Base-by-base conservation (phyloP, 2,888 invertebrate species). In the Geotrupes spiniger region DNA sequence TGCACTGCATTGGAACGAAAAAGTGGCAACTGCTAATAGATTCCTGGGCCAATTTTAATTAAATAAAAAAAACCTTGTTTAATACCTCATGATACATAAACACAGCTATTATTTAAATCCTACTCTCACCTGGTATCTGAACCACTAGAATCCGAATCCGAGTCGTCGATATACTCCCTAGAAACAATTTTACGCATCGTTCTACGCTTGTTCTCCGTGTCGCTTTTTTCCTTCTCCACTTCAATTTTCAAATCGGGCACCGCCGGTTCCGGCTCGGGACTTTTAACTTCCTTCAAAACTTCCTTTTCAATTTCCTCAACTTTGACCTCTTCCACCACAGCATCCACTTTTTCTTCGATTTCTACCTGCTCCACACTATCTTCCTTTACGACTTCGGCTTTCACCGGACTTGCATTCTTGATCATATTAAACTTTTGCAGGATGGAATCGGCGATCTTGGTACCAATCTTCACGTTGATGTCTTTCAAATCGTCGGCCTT, bases 81-180 rank as follows among this genome's bases (percentile, higher is more conserved):
- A 21, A 21, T n/a, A n/a, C n/a, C n/a, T n/a, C n/a, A 21, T 21
- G 21, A 21, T 21, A 21, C n/a, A n/a, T n/a, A n/a, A n/a, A n/a
- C n/a, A n/a, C n/a, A n/a, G n/a, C n/a, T n/a, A n/a, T n/a, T n/a
- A n/a, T n/a, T n/a, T n/a, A n/a, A n/a, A n/a, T n/a, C n/a, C n/a
- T n/a, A n/a, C n/a, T n/a, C n/a, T n/a, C n/a, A n/a, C 21, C 21
- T 21, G 6, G 21, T 38, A 44, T 38, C 84, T 0, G 82, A 83
- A 65, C 84, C 84, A 39, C 81, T 83, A 59, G 80, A 81, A 49
- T 83, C 83, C 1, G 79, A 75, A 4, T 81, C 82, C 49, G 82
- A 81, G 6, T 81, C 82, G 29, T 80, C 80, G 17, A 75, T 68
- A 48, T 74, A 76, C 29, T 76, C 74, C 39, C 74, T 71, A 42